These are phyloP conservation scores for Ibidorhyncha struthersii DNA, from an alignment of 2,113 vertebrate genomes.

Conservation along the genomic window DNA sequence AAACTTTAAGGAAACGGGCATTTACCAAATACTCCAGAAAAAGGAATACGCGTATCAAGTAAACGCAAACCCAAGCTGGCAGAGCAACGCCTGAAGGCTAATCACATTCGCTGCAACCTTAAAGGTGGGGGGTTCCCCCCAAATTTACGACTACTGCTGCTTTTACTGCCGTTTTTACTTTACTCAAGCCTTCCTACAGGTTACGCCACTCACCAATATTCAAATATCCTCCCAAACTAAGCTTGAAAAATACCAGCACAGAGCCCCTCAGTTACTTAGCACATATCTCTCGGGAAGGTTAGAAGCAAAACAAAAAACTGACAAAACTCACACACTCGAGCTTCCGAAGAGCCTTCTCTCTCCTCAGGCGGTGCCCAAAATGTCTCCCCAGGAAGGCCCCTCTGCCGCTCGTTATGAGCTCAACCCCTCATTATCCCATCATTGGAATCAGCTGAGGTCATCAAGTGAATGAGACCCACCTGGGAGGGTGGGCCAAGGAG, in stretches of 20 bases:
- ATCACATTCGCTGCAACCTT: not conserved
- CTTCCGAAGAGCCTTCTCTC: not conserved
- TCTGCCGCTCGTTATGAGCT: not conserved
- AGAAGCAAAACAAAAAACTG: not conserved
- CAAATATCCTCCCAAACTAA: not conserved
- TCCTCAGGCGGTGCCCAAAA: fast-evolving
- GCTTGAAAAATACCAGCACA: not conserved
- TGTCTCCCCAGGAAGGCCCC: fast-evolving
- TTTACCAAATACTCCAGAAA: not conserved
- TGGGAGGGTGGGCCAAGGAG: fast-evolving
- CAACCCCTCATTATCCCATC: not conserved
- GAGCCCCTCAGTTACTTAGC: not conserved
- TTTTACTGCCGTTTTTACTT: not conserved
- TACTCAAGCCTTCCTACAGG: not conserved
- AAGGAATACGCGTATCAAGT: not conserved
- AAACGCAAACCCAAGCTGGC: not conserved
- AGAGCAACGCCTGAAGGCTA: not conserved
- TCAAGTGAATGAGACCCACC: no score
- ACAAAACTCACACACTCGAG: fast-evolving
- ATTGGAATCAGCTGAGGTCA: not conserved
- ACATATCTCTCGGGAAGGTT: not conserved
- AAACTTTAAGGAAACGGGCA: not conserved
- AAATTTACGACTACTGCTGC: not conserved
- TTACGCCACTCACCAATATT: not conserved
- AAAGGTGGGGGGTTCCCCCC: not conserved